Evolutionary conservation across 2,113 vertebrate genomes (phyloP).

Genomic region (Hemiscyllium ocellatum): DNA sequence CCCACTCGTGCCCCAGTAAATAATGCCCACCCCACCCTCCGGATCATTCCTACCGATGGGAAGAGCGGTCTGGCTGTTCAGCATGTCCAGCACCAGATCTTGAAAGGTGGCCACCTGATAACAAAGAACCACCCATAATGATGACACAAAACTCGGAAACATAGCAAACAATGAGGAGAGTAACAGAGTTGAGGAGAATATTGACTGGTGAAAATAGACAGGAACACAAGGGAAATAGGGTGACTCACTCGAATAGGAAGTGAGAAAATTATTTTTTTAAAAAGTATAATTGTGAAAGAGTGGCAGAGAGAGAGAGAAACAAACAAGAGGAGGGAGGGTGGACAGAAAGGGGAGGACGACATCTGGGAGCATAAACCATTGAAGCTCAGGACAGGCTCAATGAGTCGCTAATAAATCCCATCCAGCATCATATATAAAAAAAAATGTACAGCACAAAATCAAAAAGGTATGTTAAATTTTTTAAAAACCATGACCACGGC

Average conservation of each 20-base stretch:
- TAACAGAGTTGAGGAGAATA: background rate
- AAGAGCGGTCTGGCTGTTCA: slow-evolving; percentile 8
- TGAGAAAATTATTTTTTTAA: background rate
- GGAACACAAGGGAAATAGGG: background rate
- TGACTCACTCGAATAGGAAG: background rate
- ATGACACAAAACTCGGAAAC: background rate
- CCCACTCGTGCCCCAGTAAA: background rate
- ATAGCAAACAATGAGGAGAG: background rate
- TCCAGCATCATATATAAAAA: background rate
- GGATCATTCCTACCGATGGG: slow-evolving; percentile 21
- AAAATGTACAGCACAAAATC: background rate
- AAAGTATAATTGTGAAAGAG: background rate
- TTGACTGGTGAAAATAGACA: background rate
- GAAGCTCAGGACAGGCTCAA: background rate
- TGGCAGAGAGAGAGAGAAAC: background rate
- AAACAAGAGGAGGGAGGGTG: no score
- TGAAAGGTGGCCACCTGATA: slow-evolving; percentile 4
- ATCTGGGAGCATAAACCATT: background rate
- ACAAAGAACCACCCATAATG: slow-evolving; percentile 27
- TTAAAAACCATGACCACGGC: background rate
- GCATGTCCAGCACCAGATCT: slow-evolving; percentile 5
- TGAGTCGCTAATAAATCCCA: background rate
- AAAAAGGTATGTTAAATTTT: background rate
- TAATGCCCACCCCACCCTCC: background rate
- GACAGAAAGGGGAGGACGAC: no score